Conservation (phyloP, 1,140 invertebrate species). For the Orius insidiosus region DNA sequence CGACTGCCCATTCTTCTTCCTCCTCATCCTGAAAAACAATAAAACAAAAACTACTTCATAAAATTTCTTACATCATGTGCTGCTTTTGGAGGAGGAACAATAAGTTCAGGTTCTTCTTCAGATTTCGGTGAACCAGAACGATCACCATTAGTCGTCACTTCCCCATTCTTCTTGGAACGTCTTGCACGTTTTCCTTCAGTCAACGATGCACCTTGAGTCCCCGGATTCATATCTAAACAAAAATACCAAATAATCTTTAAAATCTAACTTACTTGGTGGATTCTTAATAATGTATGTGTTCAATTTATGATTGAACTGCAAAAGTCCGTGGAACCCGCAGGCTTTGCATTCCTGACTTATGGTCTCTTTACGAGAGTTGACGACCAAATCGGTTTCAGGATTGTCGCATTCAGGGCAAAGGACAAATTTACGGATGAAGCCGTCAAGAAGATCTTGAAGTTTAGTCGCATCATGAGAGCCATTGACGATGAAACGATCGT, state of each 20-base stretch:
- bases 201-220: conserved; percentile 60
- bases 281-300: conserved; percentile 98
- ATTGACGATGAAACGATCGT: conserved; percentile 98
- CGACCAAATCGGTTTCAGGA: conserved; percentile 86
- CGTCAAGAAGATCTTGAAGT: conserved; percentile 89
- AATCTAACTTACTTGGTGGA: conserved; percentile 51
- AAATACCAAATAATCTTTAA: too few species aligned
- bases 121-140: conserved; percentile 34
- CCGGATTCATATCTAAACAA: conserved; percentile 41
- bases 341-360: conserved; percentile 95
- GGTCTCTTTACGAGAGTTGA: conserved; percentile 73
- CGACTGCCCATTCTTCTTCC: conserved; percentile 84
- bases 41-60: neutral
- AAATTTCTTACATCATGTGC: neutral
- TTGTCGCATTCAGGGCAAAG: conserved; percentile 96
- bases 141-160: conserved; percentile 24
- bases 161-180: conserved; percentile 42
- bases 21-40: conserved; percentile 37
- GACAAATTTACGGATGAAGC: conserved; percentile 95
- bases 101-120: conserved; percentile 29
- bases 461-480: conserved; percentile 95
- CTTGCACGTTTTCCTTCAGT: conserved; percentile 63
- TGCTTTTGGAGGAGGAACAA: conserved; percentile 27
- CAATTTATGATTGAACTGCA: conserved; percentile 90
- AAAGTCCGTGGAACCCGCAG: conserved; percentile 79